Percentiles rank a stretch among this genome's conserved stretches.
Evolutionary conservation across 2,113 vertebrate species (phyloP).

Genomic region (Pogona vitticeps): DNA sequence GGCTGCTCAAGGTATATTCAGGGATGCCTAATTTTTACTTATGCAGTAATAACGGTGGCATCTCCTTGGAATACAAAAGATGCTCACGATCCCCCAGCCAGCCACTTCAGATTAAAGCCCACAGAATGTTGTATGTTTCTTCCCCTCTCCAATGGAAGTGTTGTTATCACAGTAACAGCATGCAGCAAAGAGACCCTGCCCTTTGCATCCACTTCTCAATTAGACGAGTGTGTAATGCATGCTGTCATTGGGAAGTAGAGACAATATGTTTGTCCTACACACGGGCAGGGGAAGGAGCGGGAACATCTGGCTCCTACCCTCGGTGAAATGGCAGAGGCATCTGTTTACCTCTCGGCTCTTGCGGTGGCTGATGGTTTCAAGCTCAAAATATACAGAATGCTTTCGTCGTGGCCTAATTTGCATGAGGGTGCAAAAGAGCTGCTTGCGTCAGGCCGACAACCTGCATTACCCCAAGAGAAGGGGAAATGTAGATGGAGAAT

Average conservation of each 20-base stretch:
- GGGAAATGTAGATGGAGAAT: constrained; percentile 41
- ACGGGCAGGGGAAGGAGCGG: constrained; percentile 73
- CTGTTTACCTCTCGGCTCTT: constrained; percentile 89
- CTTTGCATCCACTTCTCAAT: constrained; percentile 77
- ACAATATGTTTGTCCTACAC: constrained; percentile 82
- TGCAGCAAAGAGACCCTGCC: constrained; percentile 72
- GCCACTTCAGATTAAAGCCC: constrained; percentile 56
- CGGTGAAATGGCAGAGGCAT: constrained; percentile 82
- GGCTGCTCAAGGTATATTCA: neutral
- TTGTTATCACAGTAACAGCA: constrained; percentile 62
- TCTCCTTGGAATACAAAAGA: constrained; percentile 8
- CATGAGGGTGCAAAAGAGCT: constrained; percentile 74
- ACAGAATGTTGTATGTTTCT: constrained; percentile 58
- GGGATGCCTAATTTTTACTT: constrained; percentile 21
- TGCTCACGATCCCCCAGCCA: constrained; percentile 20
- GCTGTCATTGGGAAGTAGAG: constrained; percentile 81
- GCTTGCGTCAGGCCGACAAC: constrained; percentile 65
- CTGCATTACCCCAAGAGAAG: constrained; percentile 55
- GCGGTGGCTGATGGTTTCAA: constrained; percentile 88
- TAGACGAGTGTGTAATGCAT: constrained; percentile 79
- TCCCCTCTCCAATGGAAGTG: constrained; percentile 59
- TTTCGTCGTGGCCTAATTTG: constrained; percentile 87
- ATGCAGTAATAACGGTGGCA: neutral
- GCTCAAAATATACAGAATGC: constrained; percentile 81
- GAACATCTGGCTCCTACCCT: constrained; percentile 85